phyloP scores from a whole-genome alignment of 2,797 vertebrate species.

The Acanthornis magna region DNA sequence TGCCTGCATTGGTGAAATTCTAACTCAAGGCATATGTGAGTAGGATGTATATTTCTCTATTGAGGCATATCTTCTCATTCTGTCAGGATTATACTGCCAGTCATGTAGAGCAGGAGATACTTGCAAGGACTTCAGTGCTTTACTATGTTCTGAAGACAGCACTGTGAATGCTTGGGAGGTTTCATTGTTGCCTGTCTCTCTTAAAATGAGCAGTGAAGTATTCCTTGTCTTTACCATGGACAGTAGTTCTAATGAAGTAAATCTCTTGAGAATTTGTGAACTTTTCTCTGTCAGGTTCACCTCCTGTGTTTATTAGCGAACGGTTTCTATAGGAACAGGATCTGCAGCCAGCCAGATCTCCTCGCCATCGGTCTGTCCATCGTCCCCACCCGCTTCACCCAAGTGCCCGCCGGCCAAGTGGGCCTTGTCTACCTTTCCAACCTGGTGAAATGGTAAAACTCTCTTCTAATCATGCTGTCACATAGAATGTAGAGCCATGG shows the following conservation, averaged over 20 bases:
- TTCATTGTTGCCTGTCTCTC: neutral
- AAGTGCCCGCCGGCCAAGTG: conserved; percentile 69
- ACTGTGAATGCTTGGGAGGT: neutral
- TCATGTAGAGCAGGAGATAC: neutral
- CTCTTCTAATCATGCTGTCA: neutral
- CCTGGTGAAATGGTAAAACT: conserved; percentile 87
- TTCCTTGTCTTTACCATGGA: neutral
- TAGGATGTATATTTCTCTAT: neutral
- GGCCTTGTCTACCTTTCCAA: conserved; percentile 81
- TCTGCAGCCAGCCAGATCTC: conserved; percentile 87
- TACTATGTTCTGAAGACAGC: neutral
- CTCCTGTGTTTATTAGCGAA: conserved; percentile 91
- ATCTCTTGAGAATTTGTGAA: neutral
- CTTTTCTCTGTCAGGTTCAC: conserved; percentile 82
- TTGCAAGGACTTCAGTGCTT: neutral
- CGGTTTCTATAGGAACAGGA: conserved; percentile 84
- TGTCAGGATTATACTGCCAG: neutral
- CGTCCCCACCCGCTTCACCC: conserved; percentile 81
- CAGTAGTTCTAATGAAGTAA: neutral
- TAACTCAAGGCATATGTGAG: neutral
- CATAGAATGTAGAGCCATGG: neutral
- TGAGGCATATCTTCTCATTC: neutral
- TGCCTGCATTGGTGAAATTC: neutral
- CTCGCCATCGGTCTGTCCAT: conserved; percentile 88
- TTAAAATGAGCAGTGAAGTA: neutral